A percentile compares a stretch with the other conserved stretches of the same genome.
Conservation (phyloP, 2,113 vertebrate species). For the Onychostoma macrolepis region DNA sequence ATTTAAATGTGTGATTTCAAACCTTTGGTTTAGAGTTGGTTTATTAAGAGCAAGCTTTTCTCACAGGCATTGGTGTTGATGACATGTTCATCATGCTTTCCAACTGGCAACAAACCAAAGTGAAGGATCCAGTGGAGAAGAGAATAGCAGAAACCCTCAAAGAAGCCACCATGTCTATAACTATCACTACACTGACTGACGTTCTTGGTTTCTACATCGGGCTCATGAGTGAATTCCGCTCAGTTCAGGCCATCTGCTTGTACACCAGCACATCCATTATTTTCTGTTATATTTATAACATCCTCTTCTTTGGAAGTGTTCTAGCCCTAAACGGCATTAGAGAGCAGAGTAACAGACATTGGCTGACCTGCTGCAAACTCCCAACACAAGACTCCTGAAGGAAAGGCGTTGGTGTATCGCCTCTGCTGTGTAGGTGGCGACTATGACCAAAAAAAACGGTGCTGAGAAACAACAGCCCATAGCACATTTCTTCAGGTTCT, state of each 20-base stretch:
- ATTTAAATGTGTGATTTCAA: background rate
- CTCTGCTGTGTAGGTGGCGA: conserved; percentile 71
- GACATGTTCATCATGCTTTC: conserved; percentile 88
- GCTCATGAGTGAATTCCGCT: conserved; percentile 76
- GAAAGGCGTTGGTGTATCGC: conserved; percentile 33
- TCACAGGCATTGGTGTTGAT: conserved; percentile 82
- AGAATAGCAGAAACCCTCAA: conserved; percentile 75
- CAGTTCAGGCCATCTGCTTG: conserved; percentile 80
- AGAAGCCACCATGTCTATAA: conserved; percentile 83
- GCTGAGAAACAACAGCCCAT: conserved; percentile 63
- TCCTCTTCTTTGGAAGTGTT: conserved; percentile 83
- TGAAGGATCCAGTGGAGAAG: conserved; percentile 55
- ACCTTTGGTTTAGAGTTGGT: background rate
- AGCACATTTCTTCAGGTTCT: conserved; percentile 73
- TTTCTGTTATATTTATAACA: conserved; percentile 82
- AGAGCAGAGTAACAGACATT: conserved; percentile 74
- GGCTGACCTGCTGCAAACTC: conserved; percentile 75
- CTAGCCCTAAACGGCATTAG: conserved; percentile 79
- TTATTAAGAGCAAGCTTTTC: background rate
- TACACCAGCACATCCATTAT: conserved; percentile 81
- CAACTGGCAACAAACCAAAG: conserved; percentile 80
- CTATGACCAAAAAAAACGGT: conserved; percentile 54
- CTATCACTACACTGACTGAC: conserved; percentile 83
- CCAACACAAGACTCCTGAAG: conserved; percentile 42
- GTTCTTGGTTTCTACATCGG: conserved; percentile 86